phyloP scores from a whole-genome alignment of 1,140 invertebrate species.

The Scaptomyza montana region DNA sequence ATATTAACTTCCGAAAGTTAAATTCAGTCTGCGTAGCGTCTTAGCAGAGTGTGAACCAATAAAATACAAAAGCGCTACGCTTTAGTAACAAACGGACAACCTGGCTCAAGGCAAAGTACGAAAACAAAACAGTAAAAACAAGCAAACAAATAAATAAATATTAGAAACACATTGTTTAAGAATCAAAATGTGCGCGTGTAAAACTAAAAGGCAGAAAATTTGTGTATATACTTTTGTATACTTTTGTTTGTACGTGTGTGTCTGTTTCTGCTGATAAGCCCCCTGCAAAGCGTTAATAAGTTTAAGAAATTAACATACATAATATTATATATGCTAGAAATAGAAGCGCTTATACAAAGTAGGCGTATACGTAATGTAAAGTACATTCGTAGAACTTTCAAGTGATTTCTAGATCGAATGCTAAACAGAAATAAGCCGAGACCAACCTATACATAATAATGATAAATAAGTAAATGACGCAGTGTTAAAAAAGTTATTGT shows the following conservation, averaged over 20 bases:
- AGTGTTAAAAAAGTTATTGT: constrained; percentile 48
- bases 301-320: constrained; percentile 6
- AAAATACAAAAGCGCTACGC: neutral
- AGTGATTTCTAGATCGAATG: constrained; percentile 47
- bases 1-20: constrained; percentile 41
- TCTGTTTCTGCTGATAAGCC: constrained; percentile 36
- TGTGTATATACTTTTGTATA: constrained; percentile 4
- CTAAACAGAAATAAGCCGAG: neutral
- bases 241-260: neutral
- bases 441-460: constrained; percentile 50
- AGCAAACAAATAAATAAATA: constrained; percentile 22
- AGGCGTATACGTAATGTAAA: constrained; percentile 58
- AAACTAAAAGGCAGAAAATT: constrained; percentile 6
- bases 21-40: constrained; percentile 40
- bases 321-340: neutral
- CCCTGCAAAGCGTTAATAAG: constrained; percentile 15
- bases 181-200: constrained; percentile 7
- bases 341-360: constrained; percentile 1
- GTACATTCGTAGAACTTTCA: constrained; percentile 16
- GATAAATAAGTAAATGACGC: constrained; percentile 78
- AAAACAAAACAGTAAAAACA: constrained; percentile 10
- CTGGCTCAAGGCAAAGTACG: constrained; percentile 14
- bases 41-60: constrained; percentile 37
- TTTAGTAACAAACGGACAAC: neutral
- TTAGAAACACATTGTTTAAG: constrained; percentile 5